A percentile compares a stretch with the other conserved stretches of the same genome.
These are phyloP conservation scores for Leptinotarsa lineolata DNA, from an alignment of 1,140 invertebrate species.

Conservation along the genomic window DNA sequence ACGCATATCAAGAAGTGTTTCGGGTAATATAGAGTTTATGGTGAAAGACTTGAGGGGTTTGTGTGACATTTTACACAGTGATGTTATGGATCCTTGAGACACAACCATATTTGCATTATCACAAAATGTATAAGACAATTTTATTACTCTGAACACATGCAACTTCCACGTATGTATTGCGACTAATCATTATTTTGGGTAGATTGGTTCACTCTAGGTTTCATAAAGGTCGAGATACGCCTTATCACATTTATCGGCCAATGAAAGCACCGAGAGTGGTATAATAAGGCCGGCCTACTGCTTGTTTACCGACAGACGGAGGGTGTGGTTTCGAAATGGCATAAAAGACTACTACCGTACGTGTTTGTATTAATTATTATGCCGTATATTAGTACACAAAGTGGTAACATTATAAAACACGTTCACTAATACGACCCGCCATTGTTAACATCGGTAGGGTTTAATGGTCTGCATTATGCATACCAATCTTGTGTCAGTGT, in stretches of 20 bases:
- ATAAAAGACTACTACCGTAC: constrained; percentile 15
- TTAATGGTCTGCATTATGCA: neutral
- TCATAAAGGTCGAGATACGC: constrained; percentile 41
- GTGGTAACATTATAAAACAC: constrained; percentile 25
- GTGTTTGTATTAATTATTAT: constrained; percentile 28
- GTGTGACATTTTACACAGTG: constrained; percentile 53
- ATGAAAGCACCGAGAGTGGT: constrained; percentile 30
- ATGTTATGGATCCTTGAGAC: constrained; percentile 26
- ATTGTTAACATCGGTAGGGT: constrained; percentile 20
- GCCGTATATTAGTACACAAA: constrained; percentile 25
- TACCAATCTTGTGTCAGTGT: neutral
- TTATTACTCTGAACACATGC: neutral
- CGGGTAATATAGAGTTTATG: constrained; percentile 72
- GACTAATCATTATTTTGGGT: constrained; percentile 35
- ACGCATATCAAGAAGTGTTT: constrained; percentile 62
- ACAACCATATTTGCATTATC: constrained; percentile 44
- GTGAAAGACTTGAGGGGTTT: constrained; percentile 72
- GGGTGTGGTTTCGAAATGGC: constrained; percentile 39
- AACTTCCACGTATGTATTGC: constrained; percentile 35
- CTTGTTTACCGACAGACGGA: constrained; percentile 38
- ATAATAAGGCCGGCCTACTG: constrained; percentile 34
- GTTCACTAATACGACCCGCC: constrained; percentile 16
- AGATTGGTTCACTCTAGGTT: constrained; percentile 36
- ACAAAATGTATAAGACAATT: constrained; percentile 13
- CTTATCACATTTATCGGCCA: constrained; percentile 34